Base-by-base conservation (phyloP, 2,797 vertebrate genomes). In the Danio jaintianensis region DNA sequence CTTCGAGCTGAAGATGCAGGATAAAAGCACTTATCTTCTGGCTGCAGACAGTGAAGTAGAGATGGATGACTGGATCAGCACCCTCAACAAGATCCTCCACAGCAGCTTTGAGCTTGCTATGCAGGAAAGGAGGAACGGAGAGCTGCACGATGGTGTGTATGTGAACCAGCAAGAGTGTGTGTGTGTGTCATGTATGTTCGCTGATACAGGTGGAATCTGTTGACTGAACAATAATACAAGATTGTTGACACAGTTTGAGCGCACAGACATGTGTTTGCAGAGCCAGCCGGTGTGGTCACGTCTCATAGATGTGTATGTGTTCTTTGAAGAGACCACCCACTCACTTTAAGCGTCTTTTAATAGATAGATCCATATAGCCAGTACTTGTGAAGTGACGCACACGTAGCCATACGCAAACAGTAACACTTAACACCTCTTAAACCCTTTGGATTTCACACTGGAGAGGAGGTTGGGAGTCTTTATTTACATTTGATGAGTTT, bases 1-100 rank as follows among this genome's bases (percentile, higher is more conserved):
- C 2, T 99, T 99, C 79, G 98, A 99, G 91, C 94, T 99, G 79
- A 99, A 98, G 94, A 99, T 99, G 98, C 98, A 99, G 88, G 98
- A 99, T 82, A 99, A 98, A 89, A 98, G 97, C 89, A 98, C 95
- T 20, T 99, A 97, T 87, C 94, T 98, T 82, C 88, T 99, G 90
- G 97, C 98, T 8, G 96, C 97, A 2, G 97, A 99, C 84, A 94
- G 96, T 4, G 98, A 99, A 70, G 86, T 85, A 0, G 98, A 99
- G 90, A 98, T 99, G 97, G 98, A 99, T 16, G 97, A 99, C 80
- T 99, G 98, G 98, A 95, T 98, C 86, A 84, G 90, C 78, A 95
- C 94, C 5, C 93, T 99, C 59, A 99, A 98, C 92, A 98, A 96
- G 93, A 99, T 98, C 79, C 96, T 99, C 15, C 97, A 99, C 90